Percentiles rank a stretch among this genome's conserved stretches.
These are phyloP conservation scores for Xestoiulus laeticollis DNA, from an alignment of 2,888 invertebrate species.

Conservation along the genomic window DNA sequence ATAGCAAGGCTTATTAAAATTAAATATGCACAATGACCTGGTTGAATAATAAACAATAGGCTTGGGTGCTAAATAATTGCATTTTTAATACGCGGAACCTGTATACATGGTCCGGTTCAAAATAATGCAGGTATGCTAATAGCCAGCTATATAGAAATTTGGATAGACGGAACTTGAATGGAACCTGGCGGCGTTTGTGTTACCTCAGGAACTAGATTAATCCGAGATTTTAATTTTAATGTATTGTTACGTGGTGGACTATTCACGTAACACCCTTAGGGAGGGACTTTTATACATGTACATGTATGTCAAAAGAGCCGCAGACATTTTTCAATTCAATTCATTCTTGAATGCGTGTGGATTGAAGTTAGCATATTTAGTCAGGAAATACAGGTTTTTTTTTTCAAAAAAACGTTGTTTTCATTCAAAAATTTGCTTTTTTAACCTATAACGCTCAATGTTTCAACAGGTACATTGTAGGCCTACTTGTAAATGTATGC, in stretches of 20 bases:
- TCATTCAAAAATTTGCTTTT: not conserved
- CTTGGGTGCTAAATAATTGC: not conserved
- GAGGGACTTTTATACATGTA: not conserved
- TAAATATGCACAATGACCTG: constrained; percentile 38
- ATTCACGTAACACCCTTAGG: not conserved
- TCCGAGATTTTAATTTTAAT: not conserved
- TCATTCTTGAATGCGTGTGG: not conserved
- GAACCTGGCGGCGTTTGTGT: not conserved
- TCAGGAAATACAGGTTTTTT: not conserved
- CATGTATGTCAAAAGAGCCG: not conserved
- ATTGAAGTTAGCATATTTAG: not conserved
- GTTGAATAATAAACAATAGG: constrained; percentile 24
- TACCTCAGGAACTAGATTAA: constrained; percentile 31
- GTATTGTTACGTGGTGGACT: not conserved
- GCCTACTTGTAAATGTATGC: no score
- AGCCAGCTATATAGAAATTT: not conserved
- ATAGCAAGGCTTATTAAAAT: constrained; percentile 1
- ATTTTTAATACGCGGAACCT: constrained; percentile 9
- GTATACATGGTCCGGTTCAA: not conserved
- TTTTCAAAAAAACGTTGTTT: not conserved
- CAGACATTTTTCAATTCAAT: not conserved
- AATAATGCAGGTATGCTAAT: constrained; percentile 38
- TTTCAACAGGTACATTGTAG: not conserved
- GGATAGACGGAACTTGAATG: not conserved
- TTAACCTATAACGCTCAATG: no score